These are phyloP conservation scores for human DNA, from an alignment of 2,113 vertebrate species.

Conservation along the genomic window DNA sequence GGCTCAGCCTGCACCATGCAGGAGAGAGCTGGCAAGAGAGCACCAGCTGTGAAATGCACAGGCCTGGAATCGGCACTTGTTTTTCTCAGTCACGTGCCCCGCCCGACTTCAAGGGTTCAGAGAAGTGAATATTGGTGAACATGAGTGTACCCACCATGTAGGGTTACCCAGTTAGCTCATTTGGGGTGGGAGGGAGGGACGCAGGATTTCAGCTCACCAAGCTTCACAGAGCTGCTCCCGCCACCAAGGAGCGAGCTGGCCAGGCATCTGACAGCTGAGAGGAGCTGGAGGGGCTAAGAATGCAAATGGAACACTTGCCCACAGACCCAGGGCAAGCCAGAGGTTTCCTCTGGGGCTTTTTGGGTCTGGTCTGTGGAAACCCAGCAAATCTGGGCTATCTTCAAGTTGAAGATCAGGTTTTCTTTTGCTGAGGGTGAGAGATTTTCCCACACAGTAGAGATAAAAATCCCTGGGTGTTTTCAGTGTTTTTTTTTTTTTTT, in stretches of 20 bases:
- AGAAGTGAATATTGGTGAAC: background rate
- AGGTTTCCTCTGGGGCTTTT: background rate
- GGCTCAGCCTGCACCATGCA: rapidly evolving
- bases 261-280: rapidly evolving
- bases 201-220: background rate
- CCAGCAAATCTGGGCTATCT: background rate
- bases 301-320: background rate
- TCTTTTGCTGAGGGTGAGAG: background rate
- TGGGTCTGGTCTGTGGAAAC: background rate
- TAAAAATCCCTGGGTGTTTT: background rate
- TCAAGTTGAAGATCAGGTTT: background rate
- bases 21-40: no score
- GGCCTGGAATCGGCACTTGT: no score
- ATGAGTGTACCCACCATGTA: rapidly evolving
- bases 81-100: rapidly evolving
- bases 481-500: background rate
- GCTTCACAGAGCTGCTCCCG: background rate
- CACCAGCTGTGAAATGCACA: background rate
- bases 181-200: background rate
- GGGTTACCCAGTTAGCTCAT: no score
- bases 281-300: no score
- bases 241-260: background rate
- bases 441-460: background rate
- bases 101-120: background rate
- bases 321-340: background rate